Base-by-base conservation (phyloP, 2,797 vertebrate genomes). In the Dendrocincla fuliginosa region DNA sequence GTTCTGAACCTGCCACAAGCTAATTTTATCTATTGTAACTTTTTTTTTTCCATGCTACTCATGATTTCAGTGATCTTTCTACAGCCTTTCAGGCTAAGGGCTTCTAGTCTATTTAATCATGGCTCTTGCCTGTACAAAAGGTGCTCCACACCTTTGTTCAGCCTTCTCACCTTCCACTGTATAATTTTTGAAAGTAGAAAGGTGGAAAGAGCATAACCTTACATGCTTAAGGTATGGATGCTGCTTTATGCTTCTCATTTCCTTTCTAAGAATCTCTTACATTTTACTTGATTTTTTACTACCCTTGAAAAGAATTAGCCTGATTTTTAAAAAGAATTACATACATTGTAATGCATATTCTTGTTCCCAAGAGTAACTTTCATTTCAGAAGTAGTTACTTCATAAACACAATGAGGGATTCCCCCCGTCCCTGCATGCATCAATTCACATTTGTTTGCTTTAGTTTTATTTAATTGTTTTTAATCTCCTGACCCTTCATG, bases 61-160 rank as follows among this genome's bases (percentile, higher is more conserved):
- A n/a, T 42, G 37, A 89, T 94, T 95, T 87, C 67, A 76, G 50
- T 59, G 59, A 59, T 89, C 67, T 82, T 87, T 81, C 61, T 57
- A n/a, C 39, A 86, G 15, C 57, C 46, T 78, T 90, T 82, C 67
- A 84, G 77, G 25, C 16, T 90, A 78, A 87, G 78, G 35, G 16
- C 5, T 75, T 70, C 69, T 32, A 52, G n/a, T 55, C 19, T 86
- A 16, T 90, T 84, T 90, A 89, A 84, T 90, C 27, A 57, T 32
- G 32, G 5, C 42, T 86, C n/a, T 95, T 86, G 24, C 61, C 28
- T 55, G 23, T 57, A 59, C 39, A 59, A 65, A 86, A 69, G n/a
- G 17, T 50, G 50, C 53, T 87, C 20, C 35, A 80, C n/a, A 73
- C 19, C 16, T 91, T 86, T 90, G 16, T 46, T 93, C 69, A 78